Percentiles rank a stretch among this genome's conserved stretches.
Evolutionary conservation across 2,113 vertebrate species (phyloP).

Genomic region (Saiga tatarica): DNA sequence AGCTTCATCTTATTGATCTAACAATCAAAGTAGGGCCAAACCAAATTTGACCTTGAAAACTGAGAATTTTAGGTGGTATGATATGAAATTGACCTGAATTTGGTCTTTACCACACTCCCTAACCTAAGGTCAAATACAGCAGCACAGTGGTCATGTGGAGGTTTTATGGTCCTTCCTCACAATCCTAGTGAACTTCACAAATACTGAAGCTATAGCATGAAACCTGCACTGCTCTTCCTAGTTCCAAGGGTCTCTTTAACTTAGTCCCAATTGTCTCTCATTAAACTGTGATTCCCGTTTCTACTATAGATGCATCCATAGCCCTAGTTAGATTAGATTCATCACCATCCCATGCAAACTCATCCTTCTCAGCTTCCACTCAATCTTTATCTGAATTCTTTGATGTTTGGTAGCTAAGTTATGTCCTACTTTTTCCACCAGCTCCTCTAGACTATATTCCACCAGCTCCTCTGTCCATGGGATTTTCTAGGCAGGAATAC

Average conservation of each 20-base stretch:
- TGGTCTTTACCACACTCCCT: neutral
- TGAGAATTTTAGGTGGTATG: neutral
- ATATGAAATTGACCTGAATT: neutral
- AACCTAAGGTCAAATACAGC: neutral
- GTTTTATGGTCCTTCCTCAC: neutral
- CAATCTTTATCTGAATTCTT: neutral
- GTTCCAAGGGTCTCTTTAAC: neutral
- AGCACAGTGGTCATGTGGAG: accelerated
- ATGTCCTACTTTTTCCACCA: neutral
- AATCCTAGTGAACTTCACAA: neutral
- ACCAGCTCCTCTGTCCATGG: neutral
- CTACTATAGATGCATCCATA: neutral
- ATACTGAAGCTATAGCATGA: neutral
- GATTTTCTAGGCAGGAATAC: neutral
- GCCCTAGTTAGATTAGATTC: neutral
- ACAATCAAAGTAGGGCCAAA: neutral
- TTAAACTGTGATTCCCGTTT: neutral
- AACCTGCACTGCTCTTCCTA: neutral
- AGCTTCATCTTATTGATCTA: neutral
- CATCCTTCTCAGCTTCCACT: neutral
- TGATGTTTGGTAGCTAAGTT: neutral
- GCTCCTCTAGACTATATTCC: neutral
- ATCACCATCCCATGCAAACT: neutral
- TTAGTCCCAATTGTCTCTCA: neutral
- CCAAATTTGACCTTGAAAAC: neutral